Evolutionary conservation across 2,113 vertebrate genomes (phyloP).

Genomic region (Echinops telfairi): DNA sequence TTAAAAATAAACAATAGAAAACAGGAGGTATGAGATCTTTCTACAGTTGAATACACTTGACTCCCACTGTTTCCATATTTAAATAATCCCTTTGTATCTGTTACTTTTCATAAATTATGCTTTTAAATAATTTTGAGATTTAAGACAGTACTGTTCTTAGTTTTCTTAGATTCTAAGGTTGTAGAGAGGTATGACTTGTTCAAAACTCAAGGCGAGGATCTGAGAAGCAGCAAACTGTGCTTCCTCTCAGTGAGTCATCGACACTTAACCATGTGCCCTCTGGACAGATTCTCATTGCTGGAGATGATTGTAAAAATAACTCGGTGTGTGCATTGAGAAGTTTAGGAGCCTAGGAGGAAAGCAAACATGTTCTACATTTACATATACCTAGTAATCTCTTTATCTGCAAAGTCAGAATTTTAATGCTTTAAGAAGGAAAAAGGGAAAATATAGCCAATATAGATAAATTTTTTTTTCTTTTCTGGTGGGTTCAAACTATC

Average conservation of each 20-base stretch:
- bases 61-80: not conserved
- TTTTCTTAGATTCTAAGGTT: not conserved
- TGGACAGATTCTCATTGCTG: not conserved
- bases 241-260: not conserved
- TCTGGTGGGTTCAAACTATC: not conserved
- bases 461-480: no score
- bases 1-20: not conserved
- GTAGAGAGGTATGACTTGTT: not conserved
- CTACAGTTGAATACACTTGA: not conserved
- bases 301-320: not conserved
- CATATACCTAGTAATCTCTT: not conserved
- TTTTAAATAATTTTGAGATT: constrained; percentile 14
- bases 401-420: constrained; percentile 2
- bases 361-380: not conserved
- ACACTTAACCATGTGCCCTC: not conserved
- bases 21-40: not conserved
- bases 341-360: no score
- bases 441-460: not conserved
- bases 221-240: not conserved
- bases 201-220: not conserved
- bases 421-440: not conserved
- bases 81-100: not conserved
- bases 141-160: not conserved
- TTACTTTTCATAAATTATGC: not conserved
- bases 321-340: no score